Evolutionary conservation across 2,113 vertebrate genomes (phyloP).

Genomic region (Platysternon megacephalum): DNA sequence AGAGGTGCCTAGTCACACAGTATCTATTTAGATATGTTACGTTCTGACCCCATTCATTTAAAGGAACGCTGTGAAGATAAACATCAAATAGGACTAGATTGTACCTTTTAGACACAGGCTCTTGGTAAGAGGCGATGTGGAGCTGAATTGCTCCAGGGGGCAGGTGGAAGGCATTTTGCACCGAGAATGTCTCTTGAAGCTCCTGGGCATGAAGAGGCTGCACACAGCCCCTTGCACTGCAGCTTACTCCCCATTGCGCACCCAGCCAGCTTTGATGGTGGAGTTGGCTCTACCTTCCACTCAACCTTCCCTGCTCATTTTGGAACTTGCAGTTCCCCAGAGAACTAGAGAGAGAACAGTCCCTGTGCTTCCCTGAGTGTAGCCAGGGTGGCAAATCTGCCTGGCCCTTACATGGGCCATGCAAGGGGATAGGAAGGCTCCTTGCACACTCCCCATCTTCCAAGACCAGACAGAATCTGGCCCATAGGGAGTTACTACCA

Average conservation of each 20-base stretch:
- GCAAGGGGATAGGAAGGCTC: neutral
- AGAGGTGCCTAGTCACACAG: neutral
- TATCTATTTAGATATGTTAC: neutral
- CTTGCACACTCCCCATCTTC: neutral
- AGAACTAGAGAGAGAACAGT: neutral
- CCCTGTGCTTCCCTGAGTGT: neutral
- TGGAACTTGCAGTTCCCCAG: neutral
- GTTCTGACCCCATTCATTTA: neutral
- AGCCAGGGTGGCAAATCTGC: neutral
- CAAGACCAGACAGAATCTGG: neutral
- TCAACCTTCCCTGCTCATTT: neutral
- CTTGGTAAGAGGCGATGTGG: neutral
- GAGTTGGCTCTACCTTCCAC: conserved; percentile 19
- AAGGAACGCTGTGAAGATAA: neutral
- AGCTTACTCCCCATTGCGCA: neutral
- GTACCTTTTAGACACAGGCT: neutral
- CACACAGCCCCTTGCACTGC: neutral
- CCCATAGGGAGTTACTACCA: no score
- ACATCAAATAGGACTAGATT: neutral
- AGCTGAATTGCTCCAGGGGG: rapidly evolving
- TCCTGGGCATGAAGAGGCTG: neutral
- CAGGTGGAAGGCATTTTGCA: neutral
- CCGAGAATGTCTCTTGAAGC: neutral
- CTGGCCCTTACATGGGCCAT: neutral
- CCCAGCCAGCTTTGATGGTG: no score